A percentile compares a stretch with the other conserved stretches of the same genome.
These are phyloP conservation scores for Ceyx melanurus DNA, from an alignment of 2,113 vertebrate genomes.

Conservation along the genomic window DNA sequence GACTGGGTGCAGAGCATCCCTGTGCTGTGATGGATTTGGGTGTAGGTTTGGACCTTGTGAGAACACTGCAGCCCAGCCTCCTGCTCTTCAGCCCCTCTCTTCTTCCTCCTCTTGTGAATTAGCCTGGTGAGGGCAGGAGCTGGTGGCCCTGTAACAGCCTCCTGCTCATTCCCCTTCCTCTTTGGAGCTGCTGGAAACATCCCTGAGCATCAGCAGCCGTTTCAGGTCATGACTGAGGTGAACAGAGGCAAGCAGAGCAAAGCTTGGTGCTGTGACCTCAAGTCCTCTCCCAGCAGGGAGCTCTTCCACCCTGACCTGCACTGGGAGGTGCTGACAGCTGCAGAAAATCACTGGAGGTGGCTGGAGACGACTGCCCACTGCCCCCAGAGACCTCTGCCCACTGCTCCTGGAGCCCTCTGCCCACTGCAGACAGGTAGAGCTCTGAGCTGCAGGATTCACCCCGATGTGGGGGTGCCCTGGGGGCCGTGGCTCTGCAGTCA, in stretches of 20 bases:
- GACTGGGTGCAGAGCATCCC: background rate
- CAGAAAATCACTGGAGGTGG: background rate
- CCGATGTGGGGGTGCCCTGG: fast-evolving
- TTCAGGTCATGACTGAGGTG: background rate
- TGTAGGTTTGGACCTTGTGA: background rate
- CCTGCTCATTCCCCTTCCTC: background rate
- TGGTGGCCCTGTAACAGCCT: background rate
- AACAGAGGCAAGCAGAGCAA: background rate
- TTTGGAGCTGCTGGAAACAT: background rate
- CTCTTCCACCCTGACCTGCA: background rate
- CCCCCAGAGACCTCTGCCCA: background rate
- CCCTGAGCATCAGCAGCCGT: background rate
- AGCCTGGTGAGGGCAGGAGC: background rate
- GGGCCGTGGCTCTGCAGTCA: background rate
- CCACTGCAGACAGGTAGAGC: background rate
- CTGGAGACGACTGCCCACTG: background rate
- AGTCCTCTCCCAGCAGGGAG: background rate
- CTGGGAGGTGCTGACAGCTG: background rate
- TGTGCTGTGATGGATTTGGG: background rate
- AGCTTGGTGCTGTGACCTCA: fast-evolving
- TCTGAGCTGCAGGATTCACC: background rate
- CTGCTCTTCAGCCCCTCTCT: background rate
- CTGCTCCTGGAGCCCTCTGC: background rate
- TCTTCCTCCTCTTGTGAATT: background rate
- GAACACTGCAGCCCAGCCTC: background rate